Percentiles rank a stretch among this genome's conserved stretches.
Conservation (phyloP, 2,797 vertebrate genomes). For the Capromys pilorides region DNA sequence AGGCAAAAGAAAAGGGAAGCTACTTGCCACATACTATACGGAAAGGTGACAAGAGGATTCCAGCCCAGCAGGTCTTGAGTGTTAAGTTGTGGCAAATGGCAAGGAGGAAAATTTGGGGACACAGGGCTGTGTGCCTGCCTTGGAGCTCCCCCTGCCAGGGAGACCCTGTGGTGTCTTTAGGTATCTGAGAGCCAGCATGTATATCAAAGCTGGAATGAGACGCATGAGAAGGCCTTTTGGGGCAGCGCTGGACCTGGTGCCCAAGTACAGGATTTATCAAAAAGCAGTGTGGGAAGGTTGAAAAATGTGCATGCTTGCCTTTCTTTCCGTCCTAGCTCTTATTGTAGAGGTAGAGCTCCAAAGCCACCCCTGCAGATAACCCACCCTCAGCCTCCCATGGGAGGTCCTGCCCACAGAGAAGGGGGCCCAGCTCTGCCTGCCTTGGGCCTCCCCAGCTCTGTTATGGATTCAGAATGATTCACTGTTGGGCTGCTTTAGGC, state of each 20-base stretch:
- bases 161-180: background rate
- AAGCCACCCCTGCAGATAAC: background rate
- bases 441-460: background rate
- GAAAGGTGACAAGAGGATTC: background rate
- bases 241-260: background rate
- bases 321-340: background rate
- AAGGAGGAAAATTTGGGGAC: background rate
- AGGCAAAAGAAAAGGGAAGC: background rate
- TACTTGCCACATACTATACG: background rate
- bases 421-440: background rate
- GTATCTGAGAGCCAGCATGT: background rate
- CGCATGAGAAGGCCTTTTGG: background rate
- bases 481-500: background rate
- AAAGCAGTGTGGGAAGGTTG: background rate
- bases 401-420: background rate
- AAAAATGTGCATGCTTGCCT: background rate
- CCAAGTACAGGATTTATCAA: background rate
- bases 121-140: background rate
- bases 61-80: background rate
- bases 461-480: background rate
- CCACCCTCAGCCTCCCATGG: background rate
- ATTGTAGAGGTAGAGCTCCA: background rate
- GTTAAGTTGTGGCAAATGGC: accelerated
- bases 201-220: background rate
- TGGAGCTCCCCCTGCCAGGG: accelerated